Base-by-base conservation (phyloP, 2,113 vertebrate genomes). In the Sturnira hondurensis region DNA sequence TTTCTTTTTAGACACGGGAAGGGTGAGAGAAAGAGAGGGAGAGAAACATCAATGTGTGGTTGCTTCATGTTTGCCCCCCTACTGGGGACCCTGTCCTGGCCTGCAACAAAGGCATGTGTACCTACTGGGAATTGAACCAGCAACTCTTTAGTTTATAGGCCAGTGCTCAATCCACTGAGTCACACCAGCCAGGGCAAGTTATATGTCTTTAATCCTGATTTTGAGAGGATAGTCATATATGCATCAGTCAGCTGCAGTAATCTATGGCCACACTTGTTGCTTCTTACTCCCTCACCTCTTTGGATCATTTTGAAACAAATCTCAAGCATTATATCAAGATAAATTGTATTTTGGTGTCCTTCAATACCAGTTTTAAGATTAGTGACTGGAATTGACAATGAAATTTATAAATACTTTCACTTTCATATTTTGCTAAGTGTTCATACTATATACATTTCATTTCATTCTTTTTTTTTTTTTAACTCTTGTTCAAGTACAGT, bases 241-340 rank as follows among this genome's bases (percentile, higher is more conserved):
- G 3, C 3, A 28, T 86, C 22, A 74, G 1, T 83, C 47, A 74
- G 71, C 38, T 81, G 5, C 28, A 73, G 4, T 87, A 67, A 47
- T 17, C 22, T 19, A 26, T 68, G 24, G 22, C 45, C 81, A 54
- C 31, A 83, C 28, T 89, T 96, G n/a, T 86, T 95, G 86, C 22
- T 73, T 90, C 41, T 88, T 22, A 89, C 20, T 50, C 20, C 36
- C 4, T 77, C 10, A 36, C 5, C 19, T 17, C 20, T 89, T 90
- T 92, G 74, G 19, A 78, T 95, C 78, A 86, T 86, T 87, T 94
- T 88, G 63, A 82, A 38, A 84, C 3, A 61, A 61, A 94, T 88
- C 61, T n/a, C 38, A 83, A 89, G 33, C 38, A 43, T 78, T 88
- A 3, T 90, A 78, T 56, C 43, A 92, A 86, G 11, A 38, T 43